These are phyloP conservation scores for Acronicta aceris DNA, from an alignment of 2,888 invertebrate species.

Conservation along the genomic window DNA sequence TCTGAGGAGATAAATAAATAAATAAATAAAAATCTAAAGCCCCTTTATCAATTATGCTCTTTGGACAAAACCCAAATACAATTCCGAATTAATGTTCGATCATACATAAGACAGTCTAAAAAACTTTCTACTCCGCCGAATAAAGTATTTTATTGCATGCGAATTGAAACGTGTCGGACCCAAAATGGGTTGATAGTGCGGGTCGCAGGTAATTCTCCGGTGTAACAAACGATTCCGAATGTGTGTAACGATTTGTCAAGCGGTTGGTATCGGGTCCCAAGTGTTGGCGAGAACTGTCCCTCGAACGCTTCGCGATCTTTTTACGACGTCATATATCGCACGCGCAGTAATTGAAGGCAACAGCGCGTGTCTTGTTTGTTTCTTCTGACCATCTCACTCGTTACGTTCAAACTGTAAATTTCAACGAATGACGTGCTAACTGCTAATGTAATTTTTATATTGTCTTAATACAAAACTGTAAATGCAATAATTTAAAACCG, in stretches of 20 bases:
- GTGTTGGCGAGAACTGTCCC: constrained; percentile 43
- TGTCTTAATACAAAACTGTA: constrained; percentile 35
- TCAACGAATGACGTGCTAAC: constrained; percentile 56
- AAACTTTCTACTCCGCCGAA: constrained; percentile 18
- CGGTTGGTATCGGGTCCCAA: constrained; percentile 37
- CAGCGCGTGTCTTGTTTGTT: constrained; percentile 72
- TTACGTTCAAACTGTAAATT: constrained; percentile 68
- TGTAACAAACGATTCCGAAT: constrained; percentile 51
- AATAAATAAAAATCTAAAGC: too few species aligned
- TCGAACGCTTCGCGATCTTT: constrained; percentile 52
- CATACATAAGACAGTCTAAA: constrained; percentile 14
- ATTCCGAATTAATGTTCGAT: too few species aligned
- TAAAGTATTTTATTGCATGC: constrained; percentile 45
- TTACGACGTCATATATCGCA: constrained; percentile 69
- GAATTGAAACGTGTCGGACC: constrained; percentile 48
- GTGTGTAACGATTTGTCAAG: constrained; percentile 58
- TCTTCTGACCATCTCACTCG: constrained; percentile 65
- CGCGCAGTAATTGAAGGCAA: constrained; percentile 69
- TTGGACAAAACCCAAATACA: neutral
- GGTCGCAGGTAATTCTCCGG: constrained; percentile 47
- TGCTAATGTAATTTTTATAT: constrained; percentile 53
- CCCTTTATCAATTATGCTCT: too few species aligned
- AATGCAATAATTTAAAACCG: constrained; percentile 30
- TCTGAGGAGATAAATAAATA: too few species aligned
- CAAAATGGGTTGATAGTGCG: constrained; percentile 47